A percentile compares a stretch with the other conserved stretches of the same genome.
phyloP scores from a whole-genome alignment of 2,888 invertebrate genomes.

The Hylaea fasciaria region DNA sequence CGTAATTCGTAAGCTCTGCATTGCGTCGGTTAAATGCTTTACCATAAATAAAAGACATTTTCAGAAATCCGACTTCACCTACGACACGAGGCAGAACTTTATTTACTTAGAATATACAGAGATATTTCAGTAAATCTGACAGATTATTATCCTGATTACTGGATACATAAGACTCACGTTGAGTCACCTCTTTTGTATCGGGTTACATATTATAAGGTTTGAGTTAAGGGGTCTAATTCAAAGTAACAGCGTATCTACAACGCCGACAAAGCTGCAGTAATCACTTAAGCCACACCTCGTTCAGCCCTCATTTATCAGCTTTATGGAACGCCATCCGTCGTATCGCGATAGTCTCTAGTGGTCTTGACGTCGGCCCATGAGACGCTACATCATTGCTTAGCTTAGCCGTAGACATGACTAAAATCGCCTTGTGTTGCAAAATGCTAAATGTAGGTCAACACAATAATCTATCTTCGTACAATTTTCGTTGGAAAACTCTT shows the following conservation, averaged over 20 bases:
- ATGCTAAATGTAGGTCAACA: slow-evolving; percentile 4
- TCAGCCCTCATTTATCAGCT: slow-evolving; percentile 68
- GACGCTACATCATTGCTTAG: slow-evolving; percentile 22
- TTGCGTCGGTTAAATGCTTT: no score
- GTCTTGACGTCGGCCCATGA: slow-evolving; percentile 34
- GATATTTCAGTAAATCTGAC: slow-evolving; percentile 5
- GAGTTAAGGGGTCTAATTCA: slow-evolving; percentile 39
- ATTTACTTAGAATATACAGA: neutral
- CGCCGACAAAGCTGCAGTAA: slow-evolving; percentile 74
- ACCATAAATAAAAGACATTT: no score
- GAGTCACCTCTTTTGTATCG: slow-evolving; percentile 28
- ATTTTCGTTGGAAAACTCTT: no score
- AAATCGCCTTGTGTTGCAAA: slow-evolving; percentile 19
- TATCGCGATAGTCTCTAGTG: slow-evolving; percentile 55
- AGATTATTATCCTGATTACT: slow-evolving; percentile 9
- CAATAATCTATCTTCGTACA: no score
- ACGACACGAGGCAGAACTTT: no score
- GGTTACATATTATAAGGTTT: slow-evolving; percentile 26
- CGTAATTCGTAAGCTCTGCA: no score
- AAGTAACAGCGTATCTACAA: slow-evolving; percentile 46
- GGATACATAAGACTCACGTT: slow-evolving; percentile 17
- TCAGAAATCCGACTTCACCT: no score
- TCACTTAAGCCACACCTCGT: slow-evolving; percentile 79
- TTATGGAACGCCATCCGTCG: slow-evolving; percentile 63
- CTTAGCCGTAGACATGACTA: slow-evolving; percentile 25